phyloP scores from a whole-genome alignment of 2,113 vertebrate species.

The Chloroceryle aenea region DNA sequence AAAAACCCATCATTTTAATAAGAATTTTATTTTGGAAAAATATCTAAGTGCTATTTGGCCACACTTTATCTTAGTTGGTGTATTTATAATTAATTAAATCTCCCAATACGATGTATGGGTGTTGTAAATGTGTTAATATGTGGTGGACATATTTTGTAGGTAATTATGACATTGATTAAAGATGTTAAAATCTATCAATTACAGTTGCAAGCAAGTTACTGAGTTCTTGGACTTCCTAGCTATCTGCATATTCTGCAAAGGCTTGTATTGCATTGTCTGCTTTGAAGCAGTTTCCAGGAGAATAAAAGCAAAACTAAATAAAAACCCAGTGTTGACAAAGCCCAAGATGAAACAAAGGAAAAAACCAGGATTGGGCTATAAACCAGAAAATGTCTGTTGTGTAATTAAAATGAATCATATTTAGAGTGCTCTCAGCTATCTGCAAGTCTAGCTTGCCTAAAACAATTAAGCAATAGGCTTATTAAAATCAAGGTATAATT shows the following conservation, averaged over 20 bases:
- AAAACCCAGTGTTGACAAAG: neutral
- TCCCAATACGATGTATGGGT: neutral
- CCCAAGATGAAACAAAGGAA: neutral
- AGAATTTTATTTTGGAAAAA: too few relatives aligned
- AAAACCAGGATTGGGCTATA: neutral
- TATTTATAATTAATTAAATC: neutral
- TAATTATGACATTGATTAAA: neutral
- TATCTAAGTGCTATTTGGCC: too few relatives aligned
- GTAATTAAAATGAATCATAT: conserved; percentile 31
- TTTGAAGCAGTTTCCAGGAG: neutral
- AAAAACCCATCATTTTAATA: too few relatives aligned
- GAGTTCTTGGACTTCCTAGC: neutral
- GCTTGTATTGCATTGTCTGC: neutral
- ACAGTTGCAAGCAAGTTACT: neutral
- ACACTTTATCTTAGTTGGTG: neutral
- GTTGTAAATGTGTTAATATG: neutral
- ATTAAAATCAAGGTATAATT: conserved; percentile 1
- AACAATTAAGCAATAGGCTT: conserved; percentile 26
- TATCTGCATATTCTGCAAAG: neutral
- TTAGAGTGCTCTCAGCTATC: neutral
- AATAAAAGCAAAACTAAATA: neutral
- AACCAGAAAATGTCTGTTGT: conserved; percentile 6
- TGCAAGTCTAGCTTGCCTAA: neutral
- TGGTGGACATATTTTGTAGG: neutral
- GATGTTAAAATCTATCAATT: neutral